Conservation (phyloP, 2,888 invertebrate genomes). For the Caenorhabditis panamensis region DNA sequence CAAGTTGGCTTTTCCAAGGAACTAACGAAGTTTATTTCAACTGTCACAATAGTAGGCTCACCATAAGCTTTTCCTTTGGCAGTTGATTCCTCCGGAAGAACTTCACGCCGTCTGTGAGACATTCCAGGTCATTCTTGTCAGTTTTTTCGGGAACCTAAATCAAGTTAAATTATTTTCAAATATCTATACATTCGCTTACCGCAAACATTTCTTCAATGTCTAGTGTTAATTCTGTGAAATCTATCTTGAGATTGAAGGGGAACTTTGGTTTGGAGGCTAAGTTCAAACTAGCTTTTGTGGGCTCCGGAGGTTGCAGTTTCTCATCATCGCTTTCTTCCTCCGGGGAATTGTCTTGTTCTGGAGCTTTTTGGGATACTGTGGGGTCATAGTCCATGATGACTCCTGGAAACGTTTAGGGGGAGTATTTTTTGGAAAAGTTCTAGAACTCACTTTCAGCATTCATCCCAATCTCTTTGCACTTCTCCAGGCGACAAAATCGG, state of each 20-base stretch:
- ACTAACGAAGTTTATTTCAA: not conserved
- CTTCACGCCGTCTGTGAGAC: conserved; percentile 13
- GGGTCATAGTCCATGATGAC: conserved; percentile 40
- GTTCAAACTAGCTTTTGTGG: not conserved
- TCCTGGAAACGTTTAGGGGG: conserved; percentile 4
- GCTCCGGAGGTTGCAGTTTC: not conserved
- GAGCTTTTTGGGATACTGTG: conserved; percentile 17
- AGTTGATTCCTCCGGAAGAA: not conserved
- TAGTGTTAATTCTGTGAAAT: conserved; percentile 20
- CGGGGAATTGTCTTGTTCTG: conserved; percentile 8
- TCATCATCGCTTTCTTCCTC: not conserved
- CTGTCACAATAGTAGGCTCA: not conserved
- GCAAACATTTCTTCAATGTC: conserved; percentile 33
- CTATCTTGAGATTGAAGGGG: conserved; percentile 19
- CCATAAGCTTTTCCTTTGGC: not conserved
- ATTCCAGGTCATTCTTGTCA: conserved; percentile 26
- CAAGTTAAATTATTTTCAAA: conserved; percentile 9
- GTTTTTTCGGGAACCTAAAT: conserved; percentile 1
- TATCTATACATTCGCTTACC: not conserved
- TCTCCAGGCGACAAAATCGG: conserved; percentile 30
- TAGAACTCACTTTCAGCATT: conserved; percentile 23
- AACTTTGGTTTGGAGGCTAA: not conserved
- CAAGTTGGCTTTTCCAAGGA: conserved; percentile 24
- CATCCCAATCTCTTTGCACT: conserved; percentile 43
- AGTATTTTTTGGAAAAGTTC: not conserved